phyloP scores from a whole-genome alignment of 2,797 vertebrate species.

The Helarctos malayanus region DNA sequence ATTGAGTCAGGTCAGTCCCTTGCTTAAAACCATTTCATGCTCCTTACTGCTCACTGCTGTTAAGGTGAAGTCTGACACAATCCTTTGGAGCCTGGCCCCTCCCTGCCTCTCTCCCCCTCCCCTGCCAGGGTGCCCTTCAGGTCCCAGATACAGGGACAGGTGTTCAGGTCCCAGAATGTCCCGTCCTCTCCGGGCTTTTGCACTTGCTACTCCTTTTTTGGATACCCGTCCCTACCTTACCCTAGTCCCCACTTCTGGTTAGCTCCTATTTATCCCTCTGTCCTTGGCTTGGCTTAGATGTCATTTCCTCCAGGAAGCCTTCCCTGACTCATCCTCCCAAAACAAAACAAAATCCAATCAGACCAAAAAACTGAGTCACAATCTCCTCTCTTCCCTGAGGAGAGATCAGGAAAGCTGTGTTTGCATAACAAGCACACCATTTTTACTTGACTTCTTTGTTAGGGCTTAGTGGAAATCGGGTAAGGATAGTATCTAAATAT shows the following conservation, averaged over 20 bases:
- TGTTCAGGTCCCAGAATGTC: fast-evolving
- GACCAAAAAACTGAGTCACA: neutral
- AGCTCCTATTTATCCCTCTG: neutral
- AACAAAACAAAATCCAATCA: constrained; percentile 20
- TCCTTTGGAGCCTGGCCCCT: neutral
- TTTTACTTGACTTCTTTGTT: neutral
- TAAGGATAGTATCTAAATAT: no score
- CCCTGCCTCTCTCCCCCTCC: no score
- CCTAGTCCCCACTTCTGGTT: no score
- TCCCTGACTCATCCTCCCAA: neutral
- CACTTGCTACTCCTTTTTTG: neutral
- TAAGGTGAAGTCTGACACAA: neutral
- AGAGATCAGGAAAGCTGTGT: neutral
- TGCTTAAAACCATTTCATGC: neutral
- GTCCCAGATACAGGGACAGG: neutral
- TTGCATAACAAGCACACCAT: neutral
- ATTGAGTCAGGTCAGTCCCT: neutral
- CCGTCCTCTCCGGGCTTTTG: neutral
- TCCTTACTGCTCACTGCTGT: no score
- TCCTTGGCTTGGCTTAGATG: neutral
- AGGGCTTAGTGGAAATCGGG: neutral
- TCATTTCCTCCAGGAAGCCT: constrained; percentile 23
- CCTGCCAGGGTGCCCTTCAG: fast-evolving
- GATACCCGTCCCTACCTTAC: neutral
- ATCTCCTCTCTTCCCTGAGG: neutral